phyloP scores from a whole-genome alignment of 2,113 vertebrate genomes.

The Pyrgilauda ruficollis region DNA sequence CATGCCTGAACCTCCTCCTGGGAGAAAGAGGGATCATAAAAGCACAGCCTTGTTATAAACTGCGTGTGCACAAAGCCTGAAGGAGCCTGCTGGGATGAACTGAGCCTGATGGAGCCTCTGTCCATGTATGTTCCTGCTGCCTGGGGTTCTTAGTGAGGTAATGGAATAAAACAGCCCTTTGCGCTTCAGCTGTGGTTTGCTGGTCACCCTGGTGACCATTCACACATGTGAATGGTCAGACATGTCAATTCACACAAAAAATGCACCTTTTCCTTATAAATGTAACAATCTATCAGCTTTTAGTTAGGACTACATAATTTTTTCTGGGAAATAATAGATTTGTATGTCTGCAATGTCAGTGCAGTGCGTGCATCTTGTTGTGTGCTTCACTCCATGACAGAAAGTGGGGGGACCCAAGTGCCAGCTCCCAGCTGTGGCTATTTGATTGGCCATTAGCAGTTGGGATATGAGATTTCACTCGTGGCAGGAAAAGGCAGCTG shows the following conservation, averaged over 20 bases:
- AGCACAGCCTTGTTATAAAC: background rate
- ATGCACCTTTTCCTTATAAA: background rate
- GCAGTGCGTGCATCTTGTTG: background rate
- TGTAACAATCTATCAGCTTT: background rate
- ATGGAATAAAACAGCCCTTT: background rate
- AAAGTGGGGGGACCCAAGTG: background rate
- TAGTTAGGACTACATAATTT: background rate
- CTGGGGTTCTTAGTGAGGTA: background rate
- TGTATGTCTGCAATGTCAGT: background rate
- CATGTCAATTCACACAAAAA: background rate
- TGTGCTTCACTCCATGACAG: background rate
- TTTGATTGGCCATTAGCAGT: background rate
- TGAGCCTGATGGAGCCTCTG: background rate
- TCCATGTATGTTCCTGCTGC: background rate
- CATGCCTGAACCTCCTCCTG: background rate
- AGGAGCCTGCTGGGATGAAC: background rate
- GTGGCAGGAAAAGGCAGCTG: background rate
- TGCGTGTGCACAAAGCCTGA: fast-evolving
- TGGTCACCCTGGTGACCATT: background rate
- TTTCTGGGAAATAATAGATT: background rate
- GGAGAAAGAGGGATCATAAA: background rate
- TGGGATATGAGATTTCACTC: background rate
- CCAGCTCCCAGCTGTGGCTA: background rate
- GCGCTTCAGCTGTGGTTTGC: background rate
- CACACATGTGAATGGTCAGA: background rate